Percentiles rank a stretch among this genome's conserved stretches.
Conservation (phyloP, 1,140 invertebrate genomes). For the Atta colombica region DNA sequence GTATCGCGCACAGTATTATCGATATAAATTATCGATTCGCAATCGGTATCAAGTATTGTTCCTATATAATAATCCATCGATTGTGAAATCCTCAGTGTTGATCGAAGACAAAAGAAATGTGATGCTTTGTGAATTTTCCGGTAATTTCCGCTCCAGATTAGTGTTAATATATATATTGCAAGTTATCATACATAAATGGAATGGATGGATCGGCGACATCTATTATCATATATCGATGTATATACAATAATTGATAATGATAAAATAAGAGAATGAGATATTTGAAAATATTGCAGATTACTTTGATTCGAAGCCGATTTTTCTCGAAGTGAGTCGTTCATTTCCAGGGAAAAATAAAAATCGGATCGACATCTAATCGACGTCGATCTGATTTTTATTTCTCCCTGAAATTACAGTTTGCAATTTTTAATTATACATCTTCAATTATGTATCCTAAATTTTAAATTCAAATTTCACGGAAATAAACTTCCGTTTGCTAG, state of each 20-base stretch:
- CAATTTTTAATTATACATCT: not conserved
- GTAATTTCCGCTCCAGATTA: not conserved
- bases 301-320: not conserved
- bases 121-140: not conserved
- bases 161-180: not conserved
- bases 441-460: not conserved
- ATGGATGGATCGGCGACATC: not conserved
- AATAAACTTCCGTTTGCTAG: not conserved
- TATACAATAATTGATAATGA: not conserved
- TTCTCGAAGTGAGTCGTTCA: not conserved
- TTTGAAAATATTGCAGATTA: not conserved
- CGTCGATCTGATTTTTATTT: too few species aligned
- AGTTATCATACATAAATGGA: not conserved
- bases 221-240: not conserved
- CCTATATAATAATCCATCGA: not conserved
- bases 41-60: not conserved
- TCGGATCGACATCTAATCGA: too few species aligned
- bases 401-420: not conserved
- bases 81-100: not conserved
- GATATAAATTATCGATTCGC: slow-evolving; percentile 12
- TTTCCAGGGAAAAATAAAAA: not conserved
- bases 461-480: not conserved
- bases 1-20: not conserved
- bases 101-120: not conserved
- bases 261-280: not conserved